A percentile compares a stretch with the other conserved stretches of the same genome.
These are phyloP conservation scores for Lethenteron reissneri DNA, from an alignment of 2,113 vertebrate species.

Conservation along the genomic window DNA sequence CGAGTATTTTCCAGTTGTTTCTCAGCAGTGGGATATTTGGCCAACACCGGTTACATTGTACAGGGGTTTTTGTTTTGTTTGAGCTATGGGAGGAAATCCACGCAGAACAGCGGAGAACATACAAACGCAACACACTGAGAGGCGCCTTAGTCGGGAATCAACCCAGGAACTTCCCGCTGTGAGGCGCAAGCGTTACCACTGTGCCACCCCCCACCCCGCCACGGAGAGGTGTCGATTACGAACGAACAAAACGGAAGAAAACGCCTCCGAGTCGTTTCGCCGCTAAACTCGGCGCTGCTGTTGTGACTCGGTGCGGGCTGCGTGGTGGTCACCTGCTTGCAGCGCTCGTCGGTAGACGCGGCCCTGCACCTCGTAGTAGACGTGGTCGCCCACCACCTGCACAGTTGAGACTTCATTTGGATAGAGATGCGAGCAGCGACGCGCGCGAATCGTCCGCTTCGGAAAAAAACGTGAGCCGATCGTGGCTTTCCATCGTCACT, in stretches of 20 bases:
- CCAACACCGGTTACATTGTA: no score
- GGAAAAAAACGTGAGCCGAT: neutral
- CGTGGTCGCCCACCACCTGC: neutral
- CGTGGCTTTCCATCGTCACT: neutral
- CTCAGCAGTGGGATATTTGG: no score
- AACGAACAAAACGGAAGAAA: neutral
- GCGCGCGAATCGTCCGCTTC: no score
- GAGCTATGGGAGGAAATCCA: no score
- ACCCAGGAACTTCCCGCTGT: neutral
- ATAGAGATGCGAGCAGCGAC: no score
- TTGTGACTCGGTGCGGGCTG: no score
- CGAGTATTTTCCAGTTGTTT: no score
- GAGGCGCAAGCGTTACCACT: neutral
- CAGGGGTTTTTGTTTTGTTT: no score
- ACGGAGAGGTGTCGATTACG: neutral
- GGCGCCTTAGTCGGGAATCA: no score
- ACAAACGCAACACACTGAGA: no score
- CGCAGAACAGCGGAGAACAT: no score
- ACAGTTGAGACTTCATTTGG: no score
- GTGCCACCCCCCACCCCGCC: neutral
- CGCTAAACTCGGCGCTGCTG: neutral
- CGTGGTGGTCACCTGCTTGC: neutral
- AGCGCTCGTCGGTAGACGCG: neutral
- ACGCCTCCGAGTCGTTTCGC: neutral
- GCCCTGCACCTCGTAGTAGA: slow-evolving; percentile 2